Base-by-base conservation (phyloP, 2,888 invertebrate genomes). In the Eristalis pertinax region DNA sequence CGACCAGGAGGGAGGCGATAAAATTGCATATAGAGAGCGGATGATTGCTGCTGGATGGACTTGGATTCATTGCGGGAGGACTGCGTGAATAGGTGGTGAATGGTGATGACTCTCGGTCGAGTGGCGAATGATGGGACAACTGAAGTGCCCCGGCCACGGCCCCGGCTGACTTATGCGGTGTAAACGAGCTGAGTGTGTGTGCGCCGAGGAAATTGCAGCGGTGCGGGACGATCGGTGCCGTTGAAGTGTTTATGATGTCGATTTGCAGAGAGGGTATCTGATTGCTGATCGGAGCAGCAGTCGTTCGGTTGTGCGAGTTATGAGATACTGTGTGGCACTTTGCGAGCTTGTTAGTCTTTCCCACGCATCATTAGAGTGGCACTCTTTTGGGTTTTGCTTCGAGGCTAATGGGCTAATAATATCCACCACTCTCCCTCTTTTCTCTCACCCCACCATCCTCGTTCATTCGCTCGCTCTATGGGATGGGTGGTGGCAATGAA, bases 231-330 rank as follows among this genome's bases (percentile, higher is more conserved):
- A 50, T 50, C 8, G n/a, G 50, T 64, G 56, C 29, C 22, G 41
- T 4, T 69, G 73, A 78, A 74, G 77, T 85, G 85, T 85, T 85
- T 82, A 85, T 29, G 82, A 82, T 82, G 85, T 82, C 82, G 82
- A 86, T 82, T 86, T 78, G 81, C 64, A n/a, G 72, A n/a, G 72
- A 75, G 68, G 63, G 35, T 73, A 84, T 78, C 58, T 77, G 82
- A 86, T 82, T 82, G 82, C 74, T 62, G 69, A 82, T 82, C 85
- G 63, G 73, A 74, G 43, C 50, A 74, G 43, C 50, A 68, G 85
- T 65, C 32, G 74, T 85, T 69, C 69, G 32, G 69, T 62, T 38
- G 64, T 60, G 73, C 73, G 77, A 85, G 69, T 82, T 86, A 86
- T 81, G 76, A 76, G 68, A 72, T 76, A 75, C 67, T 84, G 43